Base-by-base conservation (phyloP, 2,113 vertebrate species). In the Lepisosteus oculatus region DNA sequence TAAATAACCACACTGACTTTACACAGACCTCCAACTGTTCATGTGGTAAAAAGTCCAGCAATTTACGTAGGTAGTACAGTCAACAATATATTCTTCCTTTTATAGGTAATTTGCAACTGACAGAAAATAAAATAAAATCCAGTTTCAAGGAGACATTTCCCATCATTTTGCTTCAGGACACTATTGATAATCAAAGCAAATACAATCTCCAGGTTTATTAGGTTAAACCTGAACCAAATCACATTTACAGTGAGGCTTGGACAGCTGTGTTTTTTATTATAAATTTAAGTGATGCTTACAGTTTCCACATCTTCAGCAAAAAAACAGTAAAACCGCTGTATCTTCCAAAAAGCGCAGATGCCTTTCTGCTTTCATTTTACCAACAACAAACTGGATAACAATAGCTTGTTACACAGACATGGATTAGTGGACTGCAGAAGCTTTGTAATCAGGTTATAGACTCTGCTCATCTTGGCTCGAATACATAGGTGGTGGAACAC, bases 371-470 rank as follows among this genome's bases (percentile, higher is more conserved):
- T 51, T 9, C 47, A 9, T 9, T 9, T 51, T 51, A 4, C 42
- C 54, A 41, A 29, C 61, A 55, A 67, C 55, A 12, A 42, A 11
- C 17, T 17, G 17, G 15, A 68, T 73, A 68, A 62, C 43, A 55
- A 55, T 17, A 61, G 44, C 29, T 29, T 61, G 57, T 43, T 17
- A 55, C 44, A 62, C 4, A 56, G 7, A 29, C 65, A 15, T 3
- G 11, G n/a, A 43, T 6, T 0, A 47, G 13, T 41, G 68, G 55
- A 61, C 77, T 77, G 82, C 77, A 76, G 69, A 75, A 72, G 78
- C 86, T 89, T 87, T 9, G 84, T 79, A 85, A 85, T 88, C 80
- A 70, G 72, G 74, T 70, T 43, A 15, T 62, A 74, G 78, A 82
- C 81, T 69, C 74, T 80, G 80, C 89, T 89, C 86, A 84, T 9